Conservation (phyloP, 2,113 vertebrate genomes). For the Lonchura striata region DNA sequence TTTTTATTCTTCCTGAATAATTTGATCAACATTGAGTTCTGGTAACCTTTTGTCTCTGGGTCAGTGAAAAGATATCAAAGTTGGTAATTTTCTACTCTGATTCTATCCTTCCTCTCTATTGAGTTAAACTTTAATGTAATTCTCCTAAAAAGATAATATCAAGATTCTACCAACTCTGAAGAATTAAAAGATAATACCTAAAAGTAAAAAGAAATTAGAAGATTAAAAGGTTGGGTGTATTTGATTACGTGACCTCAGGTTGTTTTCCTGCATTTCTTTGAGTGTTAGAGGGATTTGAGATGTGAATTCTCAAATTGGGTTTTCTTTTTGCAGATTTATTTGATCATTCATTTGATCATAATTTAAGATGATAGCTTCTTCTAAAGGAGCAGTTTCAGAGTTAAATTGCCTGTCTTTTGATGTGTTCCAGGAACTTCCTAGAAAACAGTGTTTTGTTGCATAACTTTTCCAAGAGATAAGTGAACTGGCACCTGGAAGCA, state of each 20-base stretch:
- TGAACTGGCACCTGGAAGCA: not conserved
- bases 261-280: not conserved
- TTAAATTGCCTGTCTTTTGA: not conserved
- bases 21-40: not conserved
- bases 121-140: not conserved
- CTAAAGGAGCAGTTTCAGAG: not conserved
- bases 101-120: not conserved
- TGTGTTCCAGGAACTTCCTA: not conserved
- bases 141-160: not conserved
- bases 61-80: not conserved
- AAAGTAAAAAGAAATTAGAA: not conserved
- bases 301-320: not conserved
- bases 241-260: not conserved
- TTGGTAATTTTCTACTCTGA: not conserved
- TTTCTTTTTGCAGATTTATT: not conserved
- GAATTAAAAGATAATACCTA: not conserved
- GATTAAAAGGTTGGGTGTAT: not conserved
- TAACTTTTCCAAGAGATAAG: not conserved
- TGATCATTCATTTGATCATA: not conserved
- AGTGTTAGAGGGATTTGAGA: not conserved
- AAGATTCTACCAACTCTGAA: not conserved
- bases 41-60: not conserved
- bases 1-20: not conserved
- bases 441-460: not conserved
- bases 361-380: not conserved